A percentile compares a stretch with the other conserved stretches of the same genome.
These are phyloP conservation scores for Lacerta bilineata DNA, from an alignment of 2,797 vertebrate genomes.

Conservation along the genomic window DNA sequence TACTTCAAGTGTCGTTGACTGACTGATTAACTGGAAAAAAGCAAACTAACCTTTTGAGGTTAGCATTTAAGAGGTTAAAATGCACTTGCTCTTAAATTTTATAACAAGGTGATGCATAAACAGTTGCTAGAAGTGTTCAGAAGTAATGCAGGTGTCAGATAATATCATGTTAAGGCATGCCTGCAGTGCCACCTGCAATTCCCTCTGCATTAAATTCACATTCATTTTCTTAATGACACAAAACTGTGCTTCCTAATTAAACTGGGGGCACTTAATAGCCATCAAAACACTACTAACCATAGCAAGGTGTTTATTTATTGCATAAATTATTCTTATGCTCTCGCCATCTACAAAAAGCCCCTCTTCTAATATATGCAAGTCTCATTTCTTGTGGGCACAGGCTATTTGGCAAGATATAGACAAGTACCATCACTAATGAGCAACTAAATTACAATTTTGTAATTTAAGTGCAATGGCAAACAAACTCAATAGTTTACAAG, in stretches of 20 bases:
- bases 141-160: constrained; percentile 33
- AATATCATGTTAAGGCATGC: constrained; percentile 7
- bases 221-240: constrained; percentile 71
- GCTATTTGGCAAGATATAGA: constrained; percentile 69
- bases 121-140: constrained; percentile 19
- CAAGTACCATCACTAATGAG: constrained; percentile 71
- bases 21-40: not conserved
- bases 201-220: constrained; percentile 43
- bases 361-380: constrained; percentile 51
- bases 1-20: not conserved
- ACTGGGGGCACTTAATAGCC: constrained; percentile 29
- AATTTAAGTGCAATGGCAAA: constrained; percentile 62
- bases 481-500: constrained; percentile 44
- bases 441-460: constrained; percentile 66
- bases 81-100: constrained; percentile 20
- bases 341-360: constrained; percentile 43
- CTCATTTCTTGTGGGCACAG: constrained; percentile 65
- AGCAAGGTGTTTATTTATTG: constrained; percentile 62
- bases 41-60: not conserved
- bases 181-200: constrained; percentile 44
- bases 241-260: constrained; percentile 58
- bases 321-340: constrained; percentile 49
- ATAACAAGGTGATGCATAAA: constrained; percentile 29
- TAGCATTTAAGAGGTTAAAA: constrained; percentile 44
- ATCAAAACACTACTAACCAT: constrained; percentile 43